Evolutionary conservation across 2,888 invertebrate genomes (phyloP).

Genomic region (Campoplex capitator): DNA sequence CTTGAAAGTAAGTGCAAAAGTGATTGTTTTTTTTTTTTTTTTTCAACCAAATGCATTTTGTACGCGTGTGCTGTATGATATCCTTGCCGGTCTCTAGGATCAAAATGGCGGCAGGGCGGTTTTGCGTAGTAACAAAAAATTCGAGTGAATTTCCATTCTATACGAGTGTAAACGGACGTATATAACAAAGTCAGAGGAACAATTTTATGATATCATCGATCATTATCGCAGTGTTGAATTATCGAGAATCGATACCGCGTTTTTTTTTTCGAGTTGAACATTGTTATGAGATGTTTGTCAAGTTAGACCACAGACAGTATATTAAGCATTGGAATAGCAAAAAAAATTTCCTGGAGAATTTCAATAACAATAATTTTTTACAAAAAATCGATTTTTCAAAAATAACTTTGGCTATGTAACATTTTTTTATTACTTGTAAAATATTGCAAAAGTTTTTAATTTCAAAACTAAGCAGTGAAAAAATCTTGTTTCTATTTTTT

Average conservation of each 20-base stretch:
- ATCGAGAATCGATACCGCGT: not conserved
- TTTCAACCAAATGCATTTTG: not conserved
- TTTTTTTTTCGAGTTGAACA: not conserved
- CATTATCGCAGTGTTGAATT: not conserved
- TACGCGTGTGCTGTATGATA: not conserved
- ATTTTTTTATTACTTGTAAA: not conserved
- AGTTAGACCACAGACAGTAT: not conserved
- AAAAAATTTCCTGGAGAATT: not conserved
- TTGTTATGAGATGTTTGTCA: not conserved
- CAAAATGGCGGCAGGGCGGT: constrained; percentile 13
- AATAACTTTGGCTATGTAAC: too few species aligned
- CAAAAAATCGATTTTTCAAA: too few species aligned
- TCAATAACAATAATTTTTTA: not conserved
- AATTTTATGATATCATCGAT: not conserved
- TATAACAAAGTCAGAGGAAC: not conserved
- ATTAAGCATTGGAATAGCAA: not conserved
- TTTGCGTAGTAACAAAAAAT: constrained; percentile 6
- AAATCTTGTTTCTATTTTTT: too few species aligned
- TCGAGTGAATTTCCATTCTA: not conserved
- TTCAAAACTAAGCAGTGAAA: too few species aligned
- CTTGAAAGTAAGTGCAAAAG: not conserved
- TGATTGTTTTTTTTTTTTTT: not conserved
- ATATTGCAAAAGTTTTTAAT: too few species aligned
- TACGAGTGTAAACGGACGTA: not conserved
- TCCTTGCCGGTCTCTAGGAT: constrained; percentile 25